These are phyloP conservation scores for Poicephalus gulielmi DNA, from an alignment of 2,113 vertebrate species.

Conservation along the genomic window DNA sequence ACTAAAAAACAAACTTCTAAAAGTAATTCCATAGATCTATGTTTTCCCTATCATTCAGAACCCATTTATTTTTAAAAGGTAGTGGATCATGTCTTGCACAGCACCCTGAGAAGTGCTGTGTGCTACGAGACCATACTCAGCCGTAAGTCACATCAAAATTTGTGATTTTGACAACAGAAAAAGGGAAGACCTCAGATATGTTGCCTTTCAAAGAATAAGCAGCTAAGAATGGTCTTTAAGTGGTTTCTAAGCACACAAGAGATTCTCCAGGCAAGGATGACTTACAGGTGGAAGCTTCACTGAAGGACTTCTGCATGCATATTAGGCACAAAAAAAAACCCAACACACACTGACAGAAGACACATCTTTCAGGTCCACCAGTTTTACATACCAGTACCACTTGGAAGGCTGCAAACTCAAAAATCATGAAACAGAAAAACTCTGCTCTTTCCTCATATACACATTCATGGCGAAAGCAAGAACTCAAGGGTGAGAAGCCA, in stretches of 20 bases:
- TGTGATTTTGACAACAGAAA: neutral
- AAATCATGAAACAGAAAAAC: neutral
- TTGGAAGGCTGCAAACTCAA: neutral
- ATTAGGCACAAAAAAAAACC: neutral
- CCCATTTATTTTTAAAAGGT: neutral
- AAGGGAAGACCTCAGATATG: neutral
- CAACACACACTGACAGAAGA: neutral
- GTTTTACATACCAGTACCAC: neutral
- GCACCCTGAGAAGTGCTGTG: neutral
- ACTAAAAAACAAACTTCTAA: neutral
- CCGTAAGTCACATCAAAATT: neutral
- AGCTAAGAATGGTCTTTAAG: neutral
- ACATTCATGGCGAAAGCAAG: neutral
- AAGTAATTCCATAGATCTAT: neutral
- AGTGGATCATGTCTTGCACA: neutral
- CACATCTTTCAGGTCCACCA: neutral
- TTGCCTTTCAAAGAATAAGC: neutral
- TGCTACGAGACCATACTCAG: neutral
- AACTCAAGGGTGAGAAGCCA: neutral
- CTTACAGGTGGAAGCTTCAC: neutral
- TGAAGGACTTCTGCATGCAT: neutral
- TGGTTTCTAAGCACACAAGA: neutral
- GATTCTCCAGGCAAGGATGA: neutral
- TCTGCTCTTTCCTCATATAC: neutral
- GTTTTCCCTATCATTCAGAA: constrained; percentile 1